Evolutionary conservation across 2,113 vertebrate species (phyloP).

Genomic region (Pelecanoides urinatrix): DNA sequence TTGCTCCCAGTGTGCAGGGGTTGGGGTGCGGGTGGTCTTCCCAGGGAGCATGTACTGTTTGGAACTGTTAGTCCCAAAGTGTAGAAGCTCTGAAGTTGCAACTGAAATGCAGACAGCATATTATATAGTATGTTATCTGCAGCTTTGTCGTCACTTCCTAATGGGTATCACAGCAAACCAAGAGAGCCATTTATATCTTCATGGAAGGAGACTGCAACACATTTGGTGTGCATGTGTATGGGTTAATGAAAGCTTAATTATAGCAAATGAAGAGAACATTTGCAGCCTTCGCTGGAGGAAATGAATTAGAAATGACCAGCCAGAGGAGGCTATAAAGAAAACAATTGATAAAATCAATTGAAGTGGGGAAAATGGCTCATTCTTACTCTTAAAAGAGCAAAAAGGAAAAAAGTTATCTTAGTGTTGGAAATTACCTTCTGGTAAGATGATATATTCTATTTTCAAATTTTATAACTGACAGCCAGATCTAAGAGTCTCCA

Average conservation of each 20-base stretch:
- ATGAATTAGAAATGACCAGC: background rate
- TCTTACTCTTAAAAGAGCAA: background rate
- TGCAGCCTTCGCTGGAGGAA: background rate
- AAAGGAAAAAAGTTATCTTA: background rate
- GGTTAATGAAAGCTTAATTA: conserved; percentile 46
- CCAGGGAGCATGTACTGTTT: background rate
- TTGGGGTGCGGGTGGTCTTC: background rate
- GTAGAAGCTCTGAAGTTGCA: background rate
- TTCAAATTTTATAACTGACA: background rate
- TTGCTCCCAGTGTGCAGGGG: background rate
- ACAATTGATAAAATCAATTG: conserved; percentile 5
- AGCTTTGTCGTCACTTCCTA: background rate
- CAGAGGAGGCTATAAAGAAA: background rate
- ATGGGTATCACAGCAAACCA: background rate
- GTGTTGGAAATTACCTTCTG: background rate
- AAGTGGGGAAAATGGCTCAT: background rate
- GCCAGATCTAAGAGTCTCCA: background rate
- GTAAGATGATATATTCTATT: background rate
- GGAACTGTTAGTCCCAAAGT: background rate
- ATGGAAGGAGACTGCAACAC: background rate
- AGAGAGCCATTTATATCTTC: background rate
- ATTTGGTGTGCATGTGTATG: background rate
- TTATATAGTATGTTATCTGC: background rate
- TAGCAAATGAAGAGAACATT: conserved; percentile 16
- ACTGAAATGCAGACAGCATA: background rate